Conservation (phyloP, 2,113 vertebrate genomes). For the Choloepus hoffmanni region DNA sequence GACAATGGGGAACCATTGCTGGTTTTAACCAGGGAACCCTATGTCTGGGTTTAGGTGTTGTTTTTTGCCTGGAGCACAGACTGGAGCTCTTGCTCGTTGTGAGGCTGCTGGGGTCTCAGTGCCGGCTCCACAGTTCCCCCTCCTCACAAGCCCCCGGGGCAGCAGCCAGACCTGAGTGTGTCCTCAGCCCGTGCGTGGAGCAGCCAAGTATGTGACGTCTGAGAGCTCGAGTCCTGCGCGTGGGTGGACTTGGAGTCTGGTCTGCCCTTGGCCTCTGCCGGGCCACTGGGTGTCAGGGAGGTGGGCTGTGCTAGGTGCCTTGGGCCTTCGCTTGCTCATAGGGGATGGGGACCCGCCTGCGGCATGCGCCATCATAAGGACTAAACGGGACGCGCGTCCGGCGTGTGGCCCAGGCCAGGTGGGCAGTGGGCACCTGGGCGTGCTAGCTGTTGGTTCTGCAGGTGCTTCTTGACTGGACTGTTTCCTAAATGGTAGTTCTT, state of each 20-base stretch:
- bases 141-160: too few relatives aligned
- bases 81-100: not conserved
- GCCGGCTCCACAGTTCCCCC: not conserved
- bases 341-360: too few relatives aligned
- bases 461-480: not conserved
- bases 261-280: not conserved
- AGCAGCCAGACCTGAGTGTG: not conserved
- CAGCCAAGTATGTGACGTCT: not conserved
- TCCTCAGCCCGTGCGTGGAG: not conserved
- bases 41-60: not conserved
- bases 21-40: too few relatives aligned
- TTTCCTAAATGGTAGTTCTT: not conserved
- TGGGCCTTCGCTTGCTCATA: fast-evolving
- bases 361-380: not conserved
- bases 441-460: not conserved
- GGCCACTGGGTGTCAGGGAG: not conserved
- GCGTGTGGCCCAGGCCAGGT: not conserved
- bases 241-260: fast-evolving
- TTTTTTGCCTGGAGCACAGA: not conserved
- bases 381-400: fast-evolving
- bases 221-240: not conserved
- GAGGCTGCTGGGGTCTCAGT: not conserved
- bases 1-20: too few relatives aligned
- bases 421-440: fast-evolving
- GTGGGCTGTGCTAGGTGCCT: not conserved